Evolutionary conservation across 1,140 invertebrate species (phyloP), one percentile per base, ranked within the genome.

Genomic region (Atopsyche davidsoni): DNA sequence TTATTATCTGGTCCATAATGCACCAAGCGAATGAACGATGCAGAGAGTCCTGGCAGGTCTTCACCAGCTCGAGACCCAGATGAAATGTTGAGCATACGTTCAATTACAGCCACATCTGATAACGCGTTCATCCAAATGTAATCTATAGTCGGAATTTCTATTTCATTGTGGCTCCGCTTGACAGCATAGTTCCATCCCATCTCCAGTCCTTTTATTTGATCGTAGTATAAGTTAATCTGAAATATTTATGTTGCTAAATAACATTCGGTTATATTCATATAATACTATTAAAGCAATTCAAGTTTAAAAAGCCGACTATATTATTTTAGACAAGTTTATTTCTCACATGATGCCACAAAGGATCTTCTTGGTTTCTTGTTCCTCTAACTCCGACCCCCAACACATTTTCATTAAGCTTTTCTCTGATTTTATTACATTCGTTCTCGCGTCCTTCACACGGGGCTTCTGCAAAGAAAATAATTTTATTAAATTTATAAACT

Each of bases 311-410:
- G 16, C 3, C 13, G 9, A 25, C 11, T 53, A 36, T 42, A 36
- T 32, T 34, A 17, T 19, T 45, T 9, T 41, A 24, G 17, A 21
- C 17, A 36, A 31, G 24, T 45, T 22, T 13, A 52, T 23, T 45
- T 44, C 65, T 70, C 66, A 87, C 85, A 69, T 90, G 87, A 65
- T 89, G 80, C 88, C 88, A 90, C 65, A 82, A 88, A n/a, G 81
- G 73, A 63, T 86, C 79, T 28, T 65, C 64, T 28, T 66, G 55
- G 42, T 70, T 73, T 41, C 68, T 63, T 14, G 50, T 49, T 21
- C 51, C 51, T 24, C 55, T 54, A 10, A 56, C 62, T 52, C 79
- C 78, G 63, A 87, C 82, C 46, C 75, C 79, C 4, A 77, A 70
- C 1, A 75, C 69, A 49, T 87, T 87, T 24, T 79, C 75, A 0